Conservation (phyloP, 2,113 vertebrate species). For the Potamarius usumacintae region DNA sequence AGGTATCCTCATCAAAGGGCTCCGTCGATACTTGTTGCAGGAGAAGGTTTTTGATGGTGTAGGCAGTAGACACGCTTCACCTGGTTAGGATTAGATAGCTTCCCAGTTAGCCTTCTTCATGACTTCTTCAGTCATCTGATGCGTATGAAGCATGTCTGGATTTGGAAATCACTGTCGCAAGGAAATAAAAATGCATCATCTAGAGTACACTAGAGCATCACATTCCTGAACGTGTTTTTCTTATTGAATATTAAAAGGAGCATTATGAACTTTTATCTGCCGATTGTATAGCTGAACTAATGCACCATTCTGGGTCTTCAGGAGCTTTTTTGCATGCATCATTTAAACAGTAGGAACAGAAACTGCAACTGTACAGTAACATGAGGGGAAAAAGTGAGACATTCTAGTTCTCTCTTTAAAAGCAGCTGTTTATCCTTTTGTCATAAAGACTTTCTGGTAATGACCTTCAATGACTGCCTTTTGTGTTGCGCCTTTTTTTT, state of each 20-base stretch:
- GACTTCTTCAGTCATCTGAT: background rate
- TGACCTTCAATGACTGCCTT: background rate
- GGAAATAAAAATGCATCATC: background rate
- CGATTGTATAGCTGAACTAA: background rate
- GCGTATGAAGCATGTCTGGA: background rate
- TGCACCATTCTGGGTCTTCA: background rate
- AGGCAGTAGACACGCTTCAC: constrained; percentile 26
- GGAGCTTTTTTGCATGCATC: background rate
- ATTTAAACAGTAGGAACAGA: constrained; percentile 13
- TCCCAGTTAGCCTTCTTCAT: constrained; percentile 11
- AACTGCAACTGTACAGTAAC: constrained; percentile 1
- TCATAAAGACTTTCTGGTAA: constrained; percentile 18
- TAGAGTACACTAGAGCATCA: background rate
- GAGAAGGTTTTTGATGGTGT: constrained; percentile 29
- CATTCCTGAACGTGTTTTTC: background rate
- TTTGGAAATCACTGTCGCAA: background rate
- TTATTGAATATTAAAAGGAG: background rate
- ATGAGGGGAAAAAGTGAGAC: constrained; percentile 12
- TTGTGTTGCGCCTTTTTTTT: background rate
- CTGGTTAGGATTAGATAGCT: constrained; percentile 29
- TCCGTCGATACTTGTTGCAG: constrained; percentile 33
- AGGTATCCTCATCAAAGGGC: constrained; percentile 29
- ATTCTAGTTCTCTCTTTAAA: constrained; percentile 15
- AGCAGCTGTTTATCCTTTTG: constrained; percentile 23
- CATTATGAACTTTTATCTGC: background rate